A percentile compares a stretch with the other conserved stretches of the same genome.
phyloP scores from a whole-genome alignment of 2,888 invertebrate species.

The Nomada fabriciana region DNA sequence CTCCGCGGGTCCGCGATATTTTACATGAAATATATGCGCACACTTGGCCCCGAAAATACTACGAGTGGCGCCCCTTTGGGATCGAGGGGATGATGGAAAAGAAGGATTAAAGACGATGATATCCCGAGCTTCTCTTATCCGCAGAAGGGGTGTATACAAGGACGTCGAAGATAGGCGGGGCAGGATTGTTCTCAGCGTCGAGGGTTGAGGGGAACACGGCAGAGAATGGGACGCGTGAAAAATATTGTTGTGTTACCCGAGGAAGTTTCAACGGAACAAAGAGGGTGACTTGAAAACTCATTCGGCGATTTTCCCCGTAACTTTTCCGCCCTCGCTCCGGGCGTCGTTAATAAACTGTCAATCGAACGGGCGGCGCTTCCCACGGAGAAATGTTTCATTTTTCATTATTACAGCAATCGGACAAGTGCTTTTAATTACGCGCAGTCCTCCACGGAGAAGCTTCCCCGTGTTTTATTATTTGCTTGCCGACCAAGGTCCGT shows the following conservation, averaged over 20 bases:
- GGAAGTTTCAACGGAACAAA: slow-evolving; percentile 31
- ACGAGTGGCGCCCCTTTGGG: background rate
- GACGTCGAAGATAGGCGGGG: background rate
- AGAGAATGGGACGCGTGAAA: slow-evolving; percentile 26
- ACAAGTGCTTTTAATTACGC: slow-evolving; percentile 21
- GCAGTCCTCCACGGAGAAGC: background rate
- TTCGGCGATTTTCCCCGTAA: slow-evolving; percentile 41
- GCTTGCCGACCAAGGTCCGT: too few relatives aligned
- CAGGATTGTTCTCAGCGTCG: slow-evolving; percentile 22
- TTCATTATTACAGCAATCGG: slow-evolving; percentile 15
- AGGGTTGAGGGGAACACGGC: background rate
- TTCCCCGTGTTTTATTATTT: background rate
- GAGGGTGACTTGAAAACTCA: slow-evolving; percentile 40
- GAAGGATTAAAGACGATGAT: slow-evolving; percentile 48
- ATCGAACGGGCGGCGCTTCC: slow-evolving; percentile 22
- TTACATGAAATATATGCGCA: slow-evolving; percentile 20
- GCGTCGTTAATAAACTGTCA: slow-evolving; percentile 56
- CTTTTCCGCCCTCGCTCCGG: slow-evolving; percentile 9
- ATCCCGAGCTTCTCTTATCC: background rate
- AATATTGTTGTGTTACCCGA: slow-evolving; percentile 39
- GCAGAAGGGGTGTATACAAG: background rate
- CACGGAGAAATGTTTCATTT: slow-evolving; percentile 15
- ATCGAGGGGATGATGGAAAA: slow-evolving; percentile 3
- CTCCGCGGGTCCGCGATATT: slow-evolving; percentile 3
- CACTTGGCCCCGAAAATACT: slow-evolving; percentile 7